phyloP scores from a whole-genome alignment of 2,888 invertebrate species.

The Scrobipalpa atriplicella region DNA sequence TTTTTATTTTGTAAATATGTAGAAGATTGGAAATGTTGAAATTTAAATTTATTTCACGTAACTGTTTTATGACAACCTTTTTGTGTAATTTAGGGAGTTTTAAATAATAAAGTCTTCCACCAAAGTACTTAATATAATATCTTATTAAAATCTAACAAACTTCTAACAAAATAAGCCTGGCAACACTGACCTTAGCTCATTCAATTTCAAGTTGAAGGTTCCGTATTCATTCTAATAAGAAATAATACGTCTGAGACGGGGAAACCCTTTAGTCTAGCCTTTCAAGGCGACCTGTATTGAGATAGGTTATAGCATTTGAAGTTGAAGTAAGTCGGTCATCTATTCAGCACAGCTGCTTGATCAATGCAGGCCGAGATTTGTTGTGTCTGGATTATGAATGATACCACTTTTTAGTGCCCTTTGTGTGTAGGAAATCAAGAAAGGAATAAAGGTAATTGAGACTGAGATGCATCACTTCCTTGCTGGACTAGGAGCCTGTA shows the following conservation, averaged over 20 bases:
- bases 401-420: background rate
- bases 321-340: constrained; percentile 57
- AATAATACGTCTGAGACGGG: constrained; percentile 60
- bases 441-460: too few species aligned
- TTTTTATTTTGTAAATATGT: too few species aligned
- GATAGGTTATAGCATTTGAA: constrained; percentile 73
- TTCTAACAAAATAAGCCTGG: background rate
- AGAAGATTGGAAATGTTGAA: too few species aligned
- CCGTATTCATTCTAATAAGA: constrained; percentile 58
- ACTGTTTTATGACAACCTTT: background rate
- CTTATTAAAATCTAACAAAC: background rate
- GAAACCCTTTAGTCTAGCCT: constrained; percentile 63
- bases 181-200: constrained; percentile 65
- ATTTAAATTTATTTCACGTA: too few species aligned
- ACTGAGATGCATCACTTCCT: too few species aligned
- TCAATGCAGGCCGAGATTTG: constrained; percentile 49
- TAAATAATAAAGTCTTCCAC: background rate
- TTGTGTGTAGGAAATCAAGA: background rate
- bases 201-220: constrained; percentile 76
- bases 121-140: too few species aligned
- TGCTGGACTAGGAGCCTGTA: too few species aligned
- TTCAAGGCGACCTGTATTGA: constrained; percentile 72
- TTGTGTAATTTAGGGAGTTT: background rate
- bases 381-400: constrained; percentile 35
- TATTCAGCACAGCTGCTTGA: constrained; percentile 72